Percentiles rank a stretch among this genome's conserved stretches.
Evolutionary conservation across 2,888 invertebrate species (phyloP).

Genomic region (Fragum fragum): DNA sequence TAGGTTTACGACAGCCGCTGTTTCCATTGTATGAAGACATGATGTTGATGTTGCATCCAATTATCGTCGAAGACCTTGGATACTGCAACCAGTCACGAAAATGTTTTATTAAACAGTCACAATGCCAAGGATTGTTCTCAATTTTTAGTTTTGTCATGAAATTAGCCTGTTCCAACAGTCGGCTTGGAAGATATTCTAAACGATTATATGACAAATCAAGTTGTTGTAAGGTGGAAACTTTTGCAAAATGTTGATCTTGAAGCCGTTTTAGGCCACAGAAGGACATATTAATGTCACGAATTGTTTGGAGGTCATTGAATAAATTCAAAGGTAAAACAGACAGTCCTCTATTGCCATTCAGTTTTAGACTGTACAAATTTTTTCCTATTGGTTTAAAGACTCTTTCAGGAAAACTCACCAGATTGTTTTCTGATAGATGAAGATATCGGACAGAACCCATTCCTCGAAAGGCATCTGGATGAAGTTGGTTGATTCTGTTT

Average conservation of each 20-base stretch:
- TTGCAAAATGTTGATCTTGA: conserved; percentile 60
- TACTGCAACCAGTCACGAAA: conserved; percentile 75
- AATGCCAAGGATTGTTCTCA: conserved; percentile 78
- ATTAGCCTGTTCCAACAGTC: conserved; percentile 63
- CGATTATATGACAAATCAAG: conserved; percentile 78
- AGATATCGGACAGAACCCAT: conserved; percentile 68
- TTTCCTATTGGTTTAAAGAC: conserved; percentile 71
- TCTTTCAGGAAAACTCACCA: conserved; percentile 64
- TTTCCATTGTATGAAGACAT: conserved; percentile 23
- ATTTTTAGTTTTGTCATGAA: conserved; percentile 66
- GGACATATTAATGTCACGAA: conserved; percentile 77
- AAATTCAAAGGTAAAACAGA: conserved; percentile 59
- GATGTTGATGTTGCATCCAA: conserved; percentile 54
- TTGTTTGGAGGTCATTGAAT: conserved; percentile 71
- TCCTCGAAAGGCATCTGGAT: conserved; percentile 64
- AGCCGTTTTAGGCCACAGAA: conserved; percentile 71
- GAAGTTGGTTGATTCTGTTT: conserved; percentile 72
- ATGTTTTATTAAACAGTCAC: conserved; percentile 78
- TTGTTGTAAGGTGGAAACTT: conserved; percentile 64
- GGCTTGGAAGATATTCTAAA: conserved; percentile 69
- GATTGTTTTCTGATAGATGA: conserved; percentile 76
- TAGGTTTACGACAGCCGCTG: conserved; percentile 65
- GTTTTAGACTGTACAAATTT: conserved; percentile 69
- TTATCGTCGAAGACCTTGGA: conserved; percentile 36
- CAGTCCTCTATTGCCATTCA: conserved; percentile 74